Percentiles rank a stretch among this genome's conserved stretches.
phyloP scores from a whole-genome alignment of 2,113 vertebrate genomes.

The Mustela lutreola region DNA sequence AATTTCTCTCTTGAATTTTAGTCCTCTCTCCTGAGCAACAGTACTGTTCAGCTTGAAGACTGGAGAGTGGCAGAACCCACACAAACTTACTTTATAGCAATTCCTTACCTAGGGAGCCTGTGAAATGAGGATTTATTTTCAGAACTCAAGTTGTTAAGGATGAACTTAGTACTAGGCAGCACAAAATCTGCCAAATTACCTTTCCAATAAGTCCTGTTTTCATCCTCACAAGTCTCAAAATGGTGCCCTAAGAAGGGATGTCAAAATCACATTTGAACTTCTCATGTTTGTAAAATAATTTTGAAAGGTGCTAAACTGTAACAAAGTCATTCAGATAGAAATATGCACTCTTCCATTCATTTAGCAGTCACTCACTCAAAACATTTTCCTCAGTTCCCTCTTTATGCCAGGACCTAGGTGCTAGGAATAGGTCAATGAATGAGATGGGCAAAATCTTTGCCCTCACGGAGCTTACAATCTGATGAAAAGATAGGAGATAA shows the following conservation, averaged over 20 bases:
- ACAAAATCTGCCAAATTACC: neutral
- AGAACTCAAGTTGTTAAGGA: neutral
- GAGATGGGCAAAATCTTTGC: neutral
- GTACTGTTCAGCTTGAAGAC: neutral
- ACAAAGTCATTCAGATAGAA: neutral
- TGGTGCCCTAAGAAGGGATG: neutral
- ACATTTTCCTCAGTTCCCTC: neutral
- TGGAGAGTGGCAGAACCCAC: neutral
- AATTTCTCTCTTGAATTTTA: neutral
- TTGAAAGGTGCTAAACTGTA: neutral
- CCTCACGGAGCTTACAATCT: neutral
- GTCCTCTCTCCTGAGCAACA: neutral
- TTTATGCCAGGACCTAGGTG: neutral
- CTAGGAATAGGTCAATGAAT: neutral
- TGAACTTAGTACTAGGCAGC: neutral
- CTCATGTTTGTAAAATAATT: constrained; percentile 32
- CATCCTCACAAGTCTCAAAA: neutral
- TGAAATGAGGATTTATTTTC: neutral
- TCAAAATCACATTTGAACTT: neutral
- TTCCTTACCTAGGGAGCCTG: neutral
- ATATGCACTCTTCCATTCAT: neutral
- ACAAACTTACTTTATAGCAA: neutral
- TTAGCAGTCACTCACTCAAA: neutral
- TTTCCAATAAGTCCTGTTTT: neutral
- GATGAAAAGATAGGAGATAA: neutral